Base-by-base conservation (phyloP, 2,888 invertebrate genomes). In the Drosophila rubida region DNA sequence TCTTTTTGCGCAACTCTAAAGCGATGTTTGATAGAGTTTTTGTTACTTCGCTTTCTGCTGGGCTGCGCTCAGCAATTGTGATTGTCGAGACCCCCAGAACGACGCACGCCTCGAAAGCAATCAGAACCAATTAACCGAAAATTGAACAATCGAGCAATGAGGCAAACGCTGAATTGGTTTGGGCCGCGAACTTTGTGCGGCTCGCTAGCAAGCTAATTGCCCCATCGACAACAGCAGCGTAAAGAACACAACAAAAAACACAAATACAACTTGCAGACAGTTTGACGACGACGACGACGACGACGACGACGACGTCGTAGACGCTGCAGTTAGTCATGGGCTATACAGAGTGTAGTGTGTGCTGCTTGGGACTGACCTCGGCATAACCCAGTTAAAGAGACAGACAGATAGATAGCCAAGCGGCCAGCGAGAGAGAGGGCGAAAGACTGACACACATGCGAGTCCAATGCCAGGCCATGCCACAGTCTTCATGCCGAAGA, bases 51-150 rank as follows among this genome's bases (percentile, higher is more conserved):
- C 3, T 23, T 8, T 39, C 6, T 25, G 4, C 6, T 25, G 4
- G 11, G 0, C 41, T 41, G 13, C 4, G 25, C 9, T 37, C 35
- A 5, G n/a, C 23, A 25, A 44, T 55, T 57, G 35, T 57, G 25
- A 57, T 44, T 55, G 35, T 27, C 13, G 13, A 48, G 57, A 57
- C 39, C 32, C 27, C 59, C 59, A 25, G 37, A 46, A 44, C 68
- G 59, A 66, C 64, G 76, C 85, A 88, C 89, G 83, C 88, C 89
- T 80, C 62, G 76, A 78, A 84, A 84, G 80, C 84, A 90, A 87
- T 88, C 87, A 79, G 71, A 78, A 75, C 81, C 88, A 87, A 90
- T 90, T 90, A 89, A 88, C 83, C 83, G 79, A 88, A 87, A 86
- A 77, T 82, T 70, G 75, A 76, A 81, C 81, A 89, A 81, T 87